Evolutionary conservation across 1,140 invertebrate genomes (phyloP).

Genomic region (Tetramorium parvispinum): DNA sequence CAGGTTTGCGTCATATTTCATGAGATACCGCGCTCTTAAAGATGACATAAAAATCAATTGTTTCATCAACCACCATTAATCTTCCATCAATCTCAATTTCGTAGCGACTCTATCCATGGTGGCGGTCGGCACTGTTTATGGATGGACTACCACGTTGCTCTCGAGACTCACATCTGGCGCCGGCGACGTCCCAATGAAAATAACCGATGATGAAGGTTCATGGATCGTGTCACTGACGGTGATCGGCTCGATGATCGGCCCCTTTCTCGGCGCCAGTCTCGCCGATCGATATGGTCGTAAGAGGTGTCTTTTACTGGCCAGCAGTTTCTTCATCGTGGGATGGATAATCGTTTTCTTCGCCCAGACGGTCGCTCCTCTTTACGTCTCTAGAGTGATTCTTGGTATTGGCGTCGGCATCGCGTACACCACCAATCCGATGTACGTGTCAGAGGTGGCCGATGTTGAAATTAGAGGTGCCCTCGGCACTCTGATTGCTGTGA

Average conservation of each 20-base stretch:
- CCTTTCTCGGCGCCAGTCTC: slow-evolving; percentile 83
- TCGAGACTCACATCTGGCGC: slow-evolving; percentile 71
- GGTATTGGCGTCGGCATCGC: slow-evolving; percentile 91
- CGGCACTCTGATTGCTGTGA: slow-evolving; percentile 89
- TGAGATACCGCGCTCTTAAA: neutral
- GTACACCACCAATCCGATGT: slow-evolving; percentile 90
- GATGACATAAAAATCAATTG: neutral
- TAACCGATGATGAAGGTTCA: slow-evolving; percentile 78
- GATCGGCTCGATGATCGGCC: slow-evolving; percentile 85
- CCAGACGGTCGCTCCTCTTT: slow-evolving; percentile 85
- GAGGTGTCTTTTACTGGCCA: slow-evolving; percentile 88
- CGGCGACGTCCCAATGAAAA: slow-evolving; percentile 75
- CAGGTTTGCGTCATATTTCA: slow-evolving; percentile 74
- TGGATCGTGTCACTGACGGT: slow-evolving; percentile 83
- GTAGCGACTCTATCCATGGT: slow-evolving; percentile 85
- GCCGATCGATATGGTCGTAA: slow-evolving; percentile 89
- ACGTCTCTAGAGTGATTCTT: slow-evolving; percentile 87
- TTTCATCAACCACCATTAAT: slow-evolving; percentile 10
- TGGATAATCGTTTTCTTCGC: slow-evolving; percentile 89
- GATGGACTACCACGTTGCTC: slow-evolving; percentile 82
- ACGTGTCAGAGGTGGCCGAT: slow-evolving; percentile 90
- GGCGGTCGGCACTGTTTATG: slow-evolving; percentile 83
- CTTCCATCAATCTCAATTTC: slow-evolving; percentile 45
- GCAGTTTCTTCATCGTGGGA: slow-evolving; percentile 88
- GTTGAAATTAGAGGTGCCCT: slow-evolving; percentile 89